Conservation (phyloP, 2,888 invertebrate genomes). For the Trissolcus brochymenae region DNA sequence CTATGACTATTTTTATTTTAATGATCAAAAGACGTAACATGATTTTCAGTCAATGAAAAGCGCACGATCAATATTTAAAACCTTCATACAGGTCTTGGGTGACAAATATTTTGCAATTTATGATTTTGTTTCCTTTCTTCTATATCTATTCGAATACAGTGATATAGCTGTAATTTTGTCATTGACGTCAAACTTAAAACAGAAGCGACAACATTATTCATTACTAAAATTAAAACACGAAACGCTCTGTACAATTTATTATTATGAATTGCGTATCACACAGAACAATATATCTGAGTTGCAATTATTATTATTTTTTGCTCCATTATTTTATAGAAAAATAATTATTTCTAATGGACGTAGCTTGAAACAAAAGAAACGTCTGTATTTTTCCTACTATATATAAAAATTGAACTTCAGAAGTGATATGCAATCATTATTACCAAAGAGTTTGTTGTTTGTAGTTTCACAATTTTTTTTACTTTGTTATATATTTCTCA, state of each 20-base stretch:
- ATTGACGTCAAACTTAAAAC: conserved; percentile 37
- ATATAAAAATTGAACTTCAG: background rate
- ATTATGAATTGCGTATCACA: background rate
- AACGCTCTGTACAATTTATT: conserved; percentile 8
- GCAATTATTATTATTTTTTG: background rate
- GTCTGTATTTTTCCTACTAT: background rate
- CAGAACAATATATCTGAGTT: background rate
- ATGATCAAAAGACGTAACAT: too few species aligned
- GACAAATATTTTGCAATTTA: background rate
- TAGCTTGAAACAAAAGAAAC: background rate
- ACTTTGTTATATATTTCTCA: too few species aligned
- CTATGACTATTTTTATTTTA: too few species aligned
- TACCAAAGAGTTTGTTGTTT: too few species aligned
- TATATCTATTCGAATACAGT: conserved; percentile 12
- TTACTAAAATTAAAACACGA: conserved; percentile 28
- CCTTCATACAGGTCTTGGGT: too few species aligned
- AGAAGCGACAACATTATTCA: conserved; percentile 51
- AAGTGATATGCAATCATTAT: background rate
- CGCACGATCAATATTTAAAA: too few species aligned
- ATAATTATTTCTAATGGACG: background rate
- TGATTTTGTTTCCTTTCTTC: conserved; percentile 34
- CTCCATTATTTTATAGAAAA: background rate
- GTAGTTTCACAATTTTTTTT: too few species aligned
- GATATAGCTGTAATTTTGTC: conserved; percentile 34
- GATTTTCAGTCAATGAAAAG: too few species aligned